Base-by-base conservation (phyloP, 2,113 vertebrate species). In the Centropristis striata region DNA sequence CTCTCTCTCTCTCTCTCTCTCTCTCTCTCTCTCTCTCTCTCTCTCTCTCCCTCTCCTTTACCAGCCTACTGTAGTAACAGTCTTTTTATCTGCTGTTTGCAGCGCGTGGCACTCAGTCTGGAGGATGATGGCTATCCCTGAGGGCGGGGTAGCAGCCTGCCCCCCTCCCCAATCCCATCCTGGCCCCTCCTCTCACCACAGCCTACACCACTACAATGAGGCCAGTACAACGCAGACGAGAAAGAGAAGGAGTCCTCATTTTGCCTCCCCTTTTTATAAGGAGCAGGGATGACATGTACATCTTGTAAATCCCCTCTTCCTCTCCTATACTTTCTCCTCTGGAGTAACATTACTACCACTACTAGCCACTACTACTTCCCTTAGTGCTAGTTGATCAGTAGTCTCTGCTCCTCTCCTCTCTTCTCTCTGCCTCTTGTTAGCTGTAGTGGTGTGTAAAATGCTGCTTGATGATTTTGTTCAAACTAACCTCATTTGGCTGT, bases 71-170 rank as follows among this genome's bases (percentile, higher is more conserved):
- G 60, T 91, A 80, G 75, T 94, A 94, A 95, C 87, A 25, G 72
- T 89, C 50, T 94, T 93, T 92, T 91, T 93, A 92, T 95, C 90
- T 94, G 93, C 92, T 92, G 88, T 95, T 92, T 91, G 87, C 96
- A 99, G 98, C 97, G 98, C 71, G 97, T 99, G 92, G 97, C 98
- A 36, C 91, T 99, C 85, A 98, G 98, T 95, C 93, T 97, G 91
- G 98, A 99, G 94, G 98, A 99, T 42, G 98, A 99, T 13, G 97
- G 97, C 85, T 95, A 98, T 89, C 98, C 98, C 68, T 99, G 96
- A 99, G 94, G 95, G 82, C 64, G 58, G 68, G 41, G 66, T 65
- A 69, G 76, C 74, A 78, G 84, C 67, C 70, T 78, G 60, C 58
- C 57, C 63, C 16, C 54, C 66, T 55, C 55, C 78, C 71, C 75